Conservation (phyloP, 2,888 invertebrate genomes). For the Phortica magna region DNA sequence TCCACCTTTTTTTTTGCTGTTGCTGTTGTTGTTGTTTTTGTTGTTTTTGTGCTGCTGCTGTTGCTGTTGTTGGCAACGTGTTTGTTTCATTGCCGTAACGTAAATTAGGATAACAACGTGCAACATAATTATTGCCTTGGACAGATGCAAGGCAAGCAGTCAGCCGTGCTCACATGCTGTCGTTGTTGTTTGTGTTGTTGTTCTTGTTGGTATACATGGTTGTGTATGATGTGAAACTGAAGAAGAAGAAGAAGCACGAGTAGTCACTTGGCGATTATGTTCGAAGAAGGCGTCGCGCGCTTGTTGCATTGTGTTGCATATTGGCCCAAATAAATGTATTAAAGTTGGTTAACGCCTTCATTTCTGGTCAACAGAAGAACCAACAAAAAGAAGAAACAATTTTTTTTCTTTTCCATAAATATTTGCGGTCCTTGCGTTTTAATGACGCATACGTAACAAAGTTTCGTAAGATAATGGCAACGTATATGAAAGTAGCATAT, state of each 20-base stretch:
- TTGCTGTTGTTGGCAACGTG: slow-evolving; percentile 47
- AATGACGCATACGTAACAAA: too few relatives aligned
- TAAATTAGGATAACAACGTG: slow-evolving; percentile 76
- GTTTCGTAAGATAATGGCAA: too few relatives aligned
- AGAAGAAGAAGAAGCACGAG: too few relatives aligned
- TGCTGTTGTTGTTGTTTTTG: not conserved
- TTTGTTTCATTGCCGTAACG: slow-evolving; percentile 58
- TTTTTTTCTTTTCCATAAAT: too few relatives aligned
- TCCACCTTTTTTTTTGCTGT: slow-evolving; percentile 9
- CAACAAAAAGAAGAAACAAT: not conserved
- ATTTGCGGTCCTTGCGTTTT: not conserved
- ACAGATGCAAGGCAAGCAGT: slow-evolving; percentile 60
- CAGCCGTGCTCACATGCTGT: slow-evolving; percentile 39
- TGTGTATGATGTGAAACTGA: too few relatives aligned
- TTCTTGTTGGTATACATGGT: too few relatives aligned
- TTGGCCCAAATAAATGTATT: slow-evolving; percentile 74
- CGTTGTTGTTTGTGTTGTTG: slow-evolving; percentile 2
- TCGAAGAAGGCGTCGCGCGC: not conserved
- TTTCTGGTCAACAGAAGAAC: slow-evolving; percentile 1
- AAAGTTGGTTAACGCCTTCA: slow-evolving; percentile 62
- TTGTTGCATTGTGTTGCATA: slow-evolving; percentile 47
- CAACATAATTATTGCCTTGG: slow-evolving; percentile 74
- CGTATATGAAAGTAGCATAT: too few relatives aligned
- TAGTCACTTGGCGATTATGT: not conserved
- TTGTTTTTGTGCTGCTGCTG: slow-evolving; percentile 17